Base-by-base conservation (phyloP, 2,113 vertebrate genomes). In the Lampris incognitus region DNA sequence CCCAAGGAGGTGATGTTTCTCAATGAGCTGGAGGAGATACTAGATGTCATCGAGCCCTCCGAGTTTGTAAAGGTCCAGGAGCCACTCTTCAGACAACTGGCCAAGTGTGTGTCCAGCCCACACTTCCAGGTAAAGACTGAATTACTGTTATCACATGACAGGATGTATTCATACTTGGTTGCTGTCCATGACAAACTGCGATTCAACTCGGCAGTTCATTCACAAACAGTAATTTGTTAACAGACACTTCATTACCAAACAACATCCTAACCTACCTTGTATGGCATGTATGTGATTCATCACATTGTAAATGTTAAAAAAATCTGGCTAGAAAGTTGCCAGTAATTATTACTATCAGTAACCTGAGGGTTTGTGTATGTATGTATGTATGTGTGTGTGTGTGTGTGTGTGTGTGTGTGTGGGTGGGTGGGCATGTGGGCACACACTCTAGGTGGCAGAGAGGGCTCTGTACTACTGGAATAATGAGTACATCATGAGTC, bases 1-100 rank as follows among this genome's bases (percentile, higher is more conserved):
- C 98, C 98, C 77, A 99, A 99, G 93, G 98, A 99, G 88, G 98
- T 99, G 77, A 98, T 99, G 98, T 99, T 99, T 92, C 92, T 99
- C 79, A 99, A 99, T 38, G 98, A 99, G 78, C 88, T 99, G 86
- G 98, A 99, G 87, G 97, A 99, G 84, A 99, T 99, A 85, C 90
- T 99, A 89, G 98, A 99, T 48, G 98, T 99, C 66, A 99, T 99
- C 36, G 97, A 99, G 83, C 98, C 97, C 0, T 98, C 97, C 0
- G 98, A 99, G 91, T 99, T 99, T 62, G 97, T 99, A 40, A 99
- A 99, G 88, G 96, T 99, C 86, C 98, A 98, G 96, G 98, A 99
- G 83, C 97, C 97, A 39, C 95, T 99, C 11, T 99, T 99, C 93
- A 94, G 97, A 85, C 98, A 99, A 92, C 82, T 99, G 85, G 97